Base-by-base conservation (phyloP, 1,140 invertebrate species). In the Philotrypesis tridentata region DNA sequence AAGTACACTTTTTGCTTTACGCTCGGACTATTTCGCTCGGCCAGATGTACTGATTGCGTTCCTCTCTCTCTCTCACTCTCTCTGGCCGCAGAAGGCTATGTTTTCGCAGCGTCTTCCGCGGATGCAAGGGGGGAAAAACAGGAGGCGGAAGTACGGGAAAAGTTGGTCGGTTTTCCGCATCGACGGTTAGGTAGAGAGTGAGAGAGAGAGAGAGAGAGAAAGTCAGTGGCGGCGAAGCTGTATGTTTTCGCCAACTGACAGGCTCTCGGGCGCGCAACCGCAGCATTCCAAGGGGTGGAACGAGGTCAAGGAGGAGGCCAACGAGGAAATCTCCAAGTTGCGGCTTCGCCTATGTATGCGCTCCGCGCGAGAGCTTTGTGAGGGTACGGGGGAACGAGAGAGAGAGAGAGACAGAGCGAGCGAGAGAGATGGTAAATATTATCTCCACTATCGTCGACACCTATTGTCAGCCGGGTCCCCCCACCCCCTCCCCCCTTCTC, bases 211-310 rank as follows among this genome's bases (percentile, higher is more conserved):
- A n/a, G n/a, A n/a, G n/a, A n/a, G n/a, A n/a, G n/a, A n/a, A n/a
- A n/a, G n/a, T n/a, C n/a, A n/a, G n/a, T n/a, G n/a, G n/a, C n/a
- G 48, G 40, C 71, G 71, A 43, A 23, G 43, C 71, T 55, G 31
- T 71, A 71, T 43, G 37, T 71, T 71, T 71, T 43, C 71, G 40
- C 12, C 25, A 25, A 31, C 25, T 73, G 43, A 60, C 71, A 48
- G 27, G 2, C n/a, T n/a, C 23, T 31, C 17, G 67, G 7, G 23
- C 23, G 71, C 33, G 71, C 27, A 71, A 40, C 68, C 31, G 68
- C 68, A 71, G 68, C 31, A 71, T 70, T 33, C 67, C 31, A 9
- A 25, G 67, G 25, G 68, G 33, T 3, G 33, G 33, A 71, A 71
- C 12, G 68, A 43, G 68, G 68, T 71, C 68, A 71, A 71, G 68